Conservation (phyloP, 2,113 vertebrate species). For the Serranochromis macrocephalus region DNA sequence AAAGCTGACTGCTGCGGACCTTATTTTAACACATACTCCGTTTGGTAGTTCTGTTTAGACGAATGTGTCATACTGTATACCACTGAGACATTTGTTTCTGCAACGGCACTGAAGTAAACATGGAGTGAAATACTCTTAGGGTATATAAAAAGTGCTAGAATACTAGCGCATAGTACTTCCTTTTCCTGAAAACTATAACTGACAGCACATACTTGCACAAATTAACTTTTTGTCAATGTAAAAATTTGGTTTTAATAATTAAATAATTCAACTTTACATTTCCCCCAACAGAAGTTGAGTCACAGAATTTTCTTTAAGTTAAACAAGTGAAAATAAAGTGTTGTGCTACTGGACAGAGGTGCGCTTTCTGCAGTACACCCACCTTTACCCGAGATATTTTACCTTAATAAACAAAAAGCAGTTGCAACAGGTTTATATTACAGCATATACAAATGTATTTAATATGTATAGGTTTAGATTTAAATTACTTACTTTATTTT, state of each 20-base stretch:
- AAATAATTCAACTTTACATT: background rate
- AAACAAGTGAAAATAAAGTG: background rate
- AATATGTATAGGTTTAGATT: background rate
- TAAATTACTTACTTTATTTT: background rate
- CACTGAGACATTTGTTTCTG: background rate
- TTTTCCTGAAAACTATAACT: background rate
- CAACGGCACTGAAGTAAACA: background rate
- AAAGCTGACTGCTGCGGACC: background rate
- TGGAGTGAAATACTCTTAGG: background rate
- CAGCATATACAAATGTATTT: background rate
- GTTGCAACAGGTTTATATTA: background rate
- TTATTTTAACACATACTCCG: background rate
- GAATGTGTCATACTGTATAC: background rate
- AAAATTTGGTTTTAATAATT: background rate
- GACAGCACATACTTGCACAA: background rate
- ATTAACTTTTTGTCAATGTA: background rate
- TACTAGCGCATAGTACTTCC: background rate
- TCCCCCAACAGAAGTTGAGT: background rate
- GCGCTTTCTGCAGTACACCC: background rate
- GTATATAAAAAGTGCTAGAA: background rate
- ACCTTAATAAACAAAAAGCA: background rate
- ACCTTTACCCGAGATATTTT: background rate
- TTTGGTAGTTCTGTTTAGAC: background rate
- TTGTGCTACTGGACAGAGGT: background rate
- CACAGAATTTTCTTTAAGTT: background rate